Evolutionary conservation across 1,140 invertebrate species (phyloP).

Genomic region (Asobara japonica): DNA sequence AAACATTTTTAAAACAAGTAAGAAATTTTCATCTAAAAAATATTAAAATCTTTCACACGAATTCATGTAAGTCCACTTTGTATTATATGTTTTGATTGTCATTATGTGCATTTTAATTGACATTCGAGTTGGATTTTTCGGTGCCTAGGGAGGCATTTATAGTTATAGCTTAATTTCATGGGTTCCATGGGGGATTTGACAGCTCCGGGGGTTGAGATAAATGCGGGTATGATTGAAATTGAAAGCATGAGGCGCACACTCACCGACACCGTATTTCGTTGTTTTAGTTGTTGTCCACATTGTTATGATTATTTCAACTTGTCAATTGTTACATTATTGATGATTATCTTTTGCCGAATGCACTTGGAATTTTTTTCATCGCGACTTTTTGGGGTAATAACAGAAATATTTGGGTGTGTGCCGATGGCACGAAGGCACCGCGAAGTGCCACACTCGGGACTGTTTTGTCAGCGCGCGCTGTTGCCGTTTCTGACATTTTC

Average conservation of each 20-base stretch:
- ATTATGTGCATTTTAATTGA: no score
- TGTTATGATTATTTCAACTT: conserved; percentile 33
- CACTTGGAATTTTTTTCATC: conserved; percentile 28
- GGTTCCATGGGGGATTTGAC: neutral
- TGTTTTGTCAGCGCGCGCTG: conserved; percentile 38
- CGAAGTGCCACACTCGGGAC: conserved; percentile 44
- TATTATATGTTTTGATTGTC: no score
- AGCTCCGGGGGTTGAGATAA: neutral
- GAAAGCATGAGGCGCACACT: conserved; percentile 50
- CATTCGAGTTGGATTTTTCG: neutral
- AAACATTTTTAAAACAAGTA: no score
- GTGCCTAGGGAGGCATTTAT: no score
- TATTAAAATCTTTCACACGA: no score
- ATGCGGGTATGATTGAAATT: conserved; percentile 8
- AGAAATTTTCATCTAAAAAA: no score
- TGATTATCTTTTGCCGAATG: conserved; percentile 26
- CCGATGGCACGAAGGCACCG: conserved; percentile 35
- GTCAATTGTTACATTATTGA: neutral
- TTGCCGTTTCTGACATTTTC: conserved; percentile 43
- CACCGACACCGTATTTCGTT: conserved; percentile 74
- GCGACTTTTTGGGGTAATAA: conserved; percentile 54
- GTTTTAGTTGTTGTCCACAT: conserved; percentile 74
- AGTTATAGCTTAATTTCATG: no score
- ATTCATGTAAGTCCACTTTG: no score
- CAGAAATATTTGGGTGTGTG: conserved; percentile 64